Evolutionary conservation across 2,113 vertebrate genomes (phyloP).

Genomic region (Dasyprocta punctata): DNA sequence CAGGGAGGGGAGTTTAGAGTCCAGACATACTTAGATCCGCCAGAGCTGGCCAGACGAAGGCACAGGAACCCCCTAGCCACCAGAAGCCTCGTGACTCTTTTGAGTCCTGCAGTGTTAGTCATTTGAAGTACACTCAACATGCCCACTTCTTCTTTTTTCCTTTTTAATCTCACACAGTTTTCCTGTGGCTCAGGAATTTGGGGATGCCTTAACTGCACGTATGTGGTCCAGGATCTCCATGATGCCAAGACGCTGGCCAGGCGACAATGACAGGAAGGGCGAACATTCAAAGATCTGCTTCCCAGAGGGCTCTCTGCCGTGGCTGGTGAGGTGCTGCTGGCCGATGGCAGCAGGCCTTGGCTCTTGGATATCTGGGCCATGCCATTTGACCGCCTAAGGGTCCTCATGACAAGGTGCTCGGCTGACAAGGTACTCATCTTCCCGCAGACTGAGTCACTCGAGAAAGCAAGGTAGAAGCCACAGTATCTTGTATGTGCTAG

Average conservation of each 20-base stretch:
- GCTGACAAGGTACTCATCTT: background rate
- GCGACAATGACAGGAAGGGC: background rate
- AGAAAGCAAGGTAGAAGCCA: background rate
- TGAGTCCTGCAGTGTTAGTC: background rate
- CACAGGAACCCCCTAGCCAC: background rate
- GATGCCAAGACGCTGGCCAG: background rate
- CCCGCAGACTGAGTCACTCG: background rate
- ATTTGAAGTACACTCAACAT: background rate
- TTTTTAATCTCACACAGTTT: background rate
- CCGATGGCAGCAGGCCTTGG: background rate
- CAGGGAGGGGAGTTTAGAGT: background rate
- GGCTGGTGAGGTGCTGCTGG: background rate
- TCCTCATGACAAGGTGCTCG: background rate
- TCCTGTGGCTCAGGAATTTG: conserved; percentile 8
- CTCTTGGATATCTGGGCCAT: background rate
- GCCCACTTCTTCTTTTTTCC: background rate
- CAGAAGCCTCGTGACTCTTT: background rate
- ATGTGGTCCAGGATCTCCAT: background rate
- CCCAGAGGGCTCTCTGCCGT: background rate
- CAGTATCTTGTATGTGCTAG: background rate
- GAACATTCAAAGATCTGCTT: background rate
- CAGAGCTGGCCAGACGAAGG: background rate
- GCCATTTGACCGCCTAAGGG: background rate
- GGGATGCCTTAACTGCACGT: background rate
- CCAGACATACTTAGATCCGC: background rate